Evolutionary conservation across 2,113 vertebrate genomes (phyloP).

Genomic region (Strix aluco): DNA sequence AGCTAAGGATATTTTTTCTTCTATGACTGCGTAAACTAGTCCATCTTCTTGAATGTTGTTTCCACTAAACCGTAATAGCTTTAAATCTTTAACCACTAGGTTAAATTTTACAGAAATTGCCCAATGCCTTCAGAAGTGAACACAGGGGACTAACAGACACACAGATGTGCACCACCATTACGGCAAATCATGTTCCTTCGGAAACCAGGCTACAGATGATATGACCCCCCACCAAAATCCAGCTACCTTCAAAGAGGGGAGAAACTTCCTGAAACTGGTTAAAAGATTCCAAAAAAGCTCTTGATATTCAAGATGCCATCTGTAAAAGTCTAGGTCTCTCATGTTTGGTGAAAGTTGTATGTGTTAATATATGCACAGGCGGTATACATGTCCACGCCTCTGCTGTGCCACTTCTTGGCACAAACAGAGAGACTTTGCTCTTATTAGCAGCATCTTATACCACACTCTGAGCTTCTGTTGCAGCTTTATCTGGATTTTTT

Average conservation of each 20-base stretch:
- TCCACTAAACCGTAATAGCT: neutral
- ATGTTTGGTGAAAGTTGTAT: neutral
- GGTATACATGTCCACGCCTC: neutral
- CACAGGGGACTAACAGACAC: rapidly evolving
- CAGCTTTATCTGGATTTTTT: neutral
- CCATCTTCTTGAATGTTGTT: neutral
- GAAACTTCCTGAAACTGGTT: neutral
- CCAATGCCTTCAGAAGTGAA: neutral
- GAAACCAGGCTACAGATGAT: neutral
- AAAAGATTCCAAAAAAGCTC: neutral
- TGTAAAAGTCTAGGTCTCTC: neutral
- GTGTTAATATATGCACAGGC: neutral
- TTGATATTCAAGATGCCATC: neutral
- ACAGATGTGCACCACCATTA: rapidly evolving
- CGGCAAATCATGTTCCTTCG: rapidly evolving
- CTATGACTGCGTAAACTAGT: neutral
- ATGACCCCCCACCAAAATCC: rapidly evolving
- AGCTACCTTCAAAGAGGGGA: rapidly evolving
- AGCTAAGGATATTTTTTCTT: neutral
- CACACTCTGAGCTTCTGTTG: neutral
- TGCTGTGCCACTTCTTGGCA: conserved; percentile 14
- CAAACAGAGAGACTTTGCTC: neutral
- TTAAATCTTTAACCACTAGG: neutral
- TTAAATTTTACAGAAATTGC: neutral
- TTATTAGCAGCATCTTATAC: neutral